Base-by-base conservation (phyloP, 2,888 invertebrate species). In the Apodemia duryi region DNA sequence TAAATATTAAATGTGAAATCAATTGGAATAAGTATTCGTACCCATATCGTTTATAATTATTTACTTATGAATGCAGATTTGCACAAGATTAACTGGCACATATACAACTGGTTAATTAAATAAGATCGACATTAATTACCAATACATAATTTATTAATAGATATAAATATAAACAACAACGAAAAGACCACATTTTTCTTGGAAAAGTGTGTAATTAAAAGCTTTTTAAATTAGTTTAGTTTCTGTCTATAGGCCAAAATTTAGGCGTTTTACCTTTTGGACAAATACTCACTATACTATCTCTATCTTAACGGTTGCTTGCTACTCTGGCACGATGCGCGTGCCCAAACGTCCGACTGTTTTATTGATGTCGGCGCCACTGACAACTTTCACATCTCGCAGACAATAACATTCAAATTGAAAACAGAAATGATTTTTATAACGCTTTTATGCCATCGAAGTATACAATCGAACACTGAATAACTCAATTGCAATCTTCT, bases 311-410 rank as follows among this genome's bases (percentile, higher is more conserved):
- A 72, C 76, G 75, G 74, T 71, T 62, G 63, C 65, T 62, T 63
- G 68, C 65, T 66, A 68, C 65, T 70, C 70, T 51, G 57, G 66
- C 65, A 70, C 74, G 75, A 68, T 73, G 79, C 86, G 80, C 86
- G 86, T 84, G 85, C 82, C 72, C 81, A 73, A 73, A 73, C 75
- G 78, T 78, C 81, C 81, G 83, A 79, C 83, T 72, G 80, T 83
- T 88, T 88, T 91, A 91, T 91, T 88, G 84, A 84, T 84, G 86
- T 82, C 86, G 90, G 91, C 90, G 91, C 91, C 91, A 88, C 80
- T 75, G 79, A 82, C 83, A 85, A 87, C 91, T 91, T 91, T 91
- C 91, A 83, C 89, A 81, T 85, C 87, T 82, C 85, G 78, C 84
- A 84, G 85, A 88, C 90, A 91, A 88, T 86, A 82, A 86, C 80